Evolutionary conservation across 2,797 vertebrate genomes (phyloP).

Genomic region (Adelosebastes latens): DNA sequence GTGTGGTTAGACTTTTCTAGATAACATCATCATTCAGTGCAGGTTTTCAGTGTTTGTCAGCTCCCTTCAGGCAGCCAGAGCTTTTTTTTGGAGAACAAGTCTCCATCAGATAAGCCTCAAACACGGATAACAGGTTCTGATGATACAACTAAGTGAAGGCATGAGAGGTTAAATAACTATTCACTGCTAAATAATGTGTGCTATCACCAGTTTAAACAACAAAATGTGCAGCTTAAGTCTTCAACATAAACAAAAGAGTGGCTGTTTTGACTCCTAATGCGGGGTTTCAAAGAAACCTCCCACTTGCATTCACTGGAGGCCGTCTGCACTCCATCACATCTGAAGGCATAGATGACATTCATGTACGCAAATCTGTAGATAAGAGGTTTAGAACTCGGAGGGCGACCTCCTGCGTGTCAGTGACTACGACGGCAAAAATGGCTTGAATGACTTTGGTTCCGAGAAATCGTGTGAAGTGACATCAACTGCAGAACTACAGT

Average conservation of each 20-base stretch:
- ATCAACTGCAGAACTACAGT: not conserved
- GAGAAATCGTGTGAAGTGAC: conserved; percentile 4
- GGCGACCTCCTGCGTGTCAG: not conserved
- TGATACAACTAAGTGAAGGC: not conserved
- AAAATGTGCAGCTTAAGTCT: not conserved
- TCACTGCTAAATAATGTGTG: not conserved
- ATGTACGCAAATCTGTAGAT: not conserved
- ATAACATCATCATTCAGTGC: not conserved
- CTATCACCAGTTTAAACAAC: conserved; percentile 3
- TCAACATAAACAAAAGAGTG: conserved; percentile 20
- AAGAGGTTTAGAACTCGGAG: not conserved
- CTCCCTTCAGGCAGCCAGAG: not conserved
- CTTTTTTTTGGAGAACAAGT: not conserved
- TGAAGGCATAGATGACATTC: not conserved
- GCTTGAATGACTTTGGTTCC: conserved; percentile 4
- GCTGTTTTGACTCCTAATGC: not conserved
- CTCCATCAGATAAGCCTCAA: not conserved
- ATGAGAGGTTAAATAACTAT: not conserved
- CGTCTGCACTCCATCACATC: conserved; percentile 3
- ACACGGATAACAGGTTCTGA: not conserved
- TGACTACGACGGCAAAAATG: not conserved
- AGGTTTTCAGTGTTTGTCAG: not conserved
- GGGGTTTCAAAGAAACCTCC: not conserved
- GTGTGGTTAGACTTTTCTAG: not conserved
- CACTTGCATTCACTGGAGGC: not conserved